A percentile compares a stretch with the other conserved stretches of the same genome.
Conservation (phyloP, 2,888 invertebrate genomes). For the Endotricha flammealis region DNA sequence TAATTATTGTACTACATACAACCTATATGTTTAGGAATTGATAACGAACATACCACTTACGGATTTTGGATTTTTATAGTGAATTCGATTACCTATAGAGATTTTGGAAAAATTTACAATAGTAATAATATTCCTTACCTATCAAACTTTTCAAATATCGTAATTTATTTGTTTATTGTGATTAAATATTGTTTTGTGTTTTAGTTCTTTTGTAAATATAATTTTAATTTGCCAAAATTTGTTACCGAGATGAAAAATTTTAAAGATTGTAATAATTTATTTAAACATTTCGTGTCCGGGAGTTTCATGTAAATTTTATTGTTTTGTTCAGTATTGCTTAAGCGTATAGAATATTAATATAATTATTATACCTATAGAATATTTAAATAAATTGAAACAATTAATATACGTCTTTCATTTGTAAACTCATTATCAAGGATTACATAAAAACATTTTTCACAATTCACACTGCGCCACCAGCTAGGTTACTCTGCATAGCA, state of each 20-base stretch:
- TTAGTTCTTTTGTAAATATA: conserved; percentile 60
- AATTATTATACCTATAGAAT: conserved; percentile 55
- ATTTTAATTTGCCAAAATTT: conserved; percentile 53
- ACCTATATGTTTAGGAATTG: conserved; percentile 41
- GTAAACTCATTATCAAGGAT: background rate
- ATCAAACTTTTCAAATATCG: conserved; percentile 17
- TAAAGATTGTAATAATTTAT: conserved; percentile 39
- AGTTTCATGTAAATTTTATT: conserved; percentile 72
- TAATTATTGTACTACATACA: conserved; percentile 17
- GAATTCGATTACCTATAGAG: conserved; percentile 18
- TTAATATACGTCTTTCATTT: conserved; percentile 6
- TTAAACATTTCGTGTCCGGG: conserved; percentile 41
- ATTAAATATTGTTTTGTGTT: conserved; percentile 22
- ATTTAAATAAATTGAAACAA: conserved; percentile 52
- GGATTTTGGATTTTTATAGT: conserved; percentile 22
- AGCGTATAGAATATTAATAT: conserved; percentile 66
- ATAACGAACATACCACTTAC: conserved; percentile 22
- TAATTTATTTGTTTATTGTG: conserved; percentile 28
- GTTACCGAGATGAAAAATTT: conserved; percentile 49
- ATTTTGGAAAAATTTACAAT: conserved; percentile 59
- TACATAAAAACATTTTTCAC: too few relatives aligned
- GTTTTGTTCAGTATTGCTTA: conserved; percentile 75
- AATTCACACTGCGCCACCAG: too few relatives aligned
- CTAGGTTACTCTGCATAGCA: too few relatives aligned
- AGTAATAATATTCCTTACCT: conserved; percentile 18